Base-by-base conservation (phyloP, 2,113 vertebrate genomes). In the Gobius niger region DNA sequence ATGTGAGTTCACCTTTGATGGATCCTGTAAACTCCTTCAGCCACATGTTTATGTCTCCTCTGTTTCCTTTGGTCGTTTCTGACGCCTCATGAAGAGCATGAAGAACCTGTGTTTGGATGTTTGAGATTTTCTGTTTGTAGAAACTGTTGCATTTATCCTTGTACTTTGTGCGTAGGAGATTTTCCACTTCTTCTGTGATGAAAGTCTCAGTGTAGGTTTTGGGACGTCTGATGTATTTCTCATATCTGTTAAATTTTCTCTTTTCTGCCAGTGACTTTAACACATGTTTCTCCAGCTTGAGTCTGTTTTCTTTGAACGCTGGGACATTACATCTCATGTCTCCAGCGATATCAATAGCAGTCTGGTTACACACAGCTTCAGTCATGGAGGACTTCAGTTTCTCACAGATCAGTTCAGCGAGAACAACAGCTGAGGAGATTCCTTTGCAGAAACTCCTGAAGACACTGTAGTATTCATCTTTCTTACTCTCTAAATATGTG, bases 221-320 rank as follows among this genome's bases (percentile, higher is more conserved):
- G 62, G 92, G 78, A 0, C 0, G 0, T 0, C 0, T 1, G 47
- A 94, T 44, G 72, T 95, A 95, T 0, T 34, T 0, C 8, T 40
- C 75, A 12, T 89, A 95, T 0, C 86, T 50, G 7, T 70, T 44
- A 87, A 94, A 94, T 0, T 86, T 72, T 49, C 93, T 90, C 16
- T 93, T 49, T 56, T 92, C 4, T 53, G 93, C 93, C 46, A 95
- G 75, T 40, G 80, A 84, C 51, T 51, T 89, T 60, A 95, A 81
- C 44, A 94, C 77, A 72, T 88, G 86, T 47, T 87, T 85, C 62
- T 95, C 94, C 56, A 95, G 76, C 18, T 84, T 88, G 56, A 76
- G 47, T 19, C 91, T 87, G 65, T 85, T 95, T 61, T 86, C 89
- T 10, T 0, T 63, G 77, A 95, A 94, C 15, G 86, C 85, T 6